These are phyloP conservation scores for Drosophila helvetica DNA, from an alignment of 2,888 invertebrate genomes.

Conservation along the genomic window DNA sequence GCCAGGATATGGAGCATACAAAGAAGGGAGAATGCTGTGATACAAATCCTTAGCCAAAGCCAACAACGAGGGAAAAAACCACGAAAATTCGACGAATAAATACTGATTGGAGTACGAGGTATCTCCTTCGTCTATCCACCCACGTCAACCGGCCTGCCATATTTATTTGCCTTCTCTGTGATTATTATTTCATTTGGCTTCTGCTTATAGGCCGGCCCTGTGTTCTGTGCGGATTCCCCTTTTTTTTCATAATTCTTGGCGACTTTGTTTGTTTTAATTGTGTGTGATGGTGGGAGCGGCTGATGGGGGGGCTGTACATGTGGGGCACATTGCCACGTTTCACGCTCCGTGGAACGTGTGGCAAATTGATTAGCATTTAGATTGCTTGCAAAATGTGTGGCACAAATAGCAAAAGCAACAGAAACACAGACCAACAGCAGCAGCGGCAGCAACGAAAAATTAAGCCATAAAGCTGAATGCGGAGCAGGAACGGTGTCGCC, in stretches of 20 bases:
- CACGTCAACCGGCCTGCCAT: slow-evolving; percentile 8
- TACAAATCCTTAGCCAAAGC: too few species aligned
- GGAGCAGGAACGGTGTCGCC: slow-evolving; percentile 23
- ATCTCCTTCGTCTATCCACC: background rate
- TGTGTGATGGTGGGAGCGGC: slow-evolving; percentile 2
- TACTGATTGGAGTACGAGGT: background rate
- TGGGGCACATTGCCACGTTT: slow-evolving; percentile 45
- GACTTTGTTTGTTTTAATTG: slow-evolving; percentile 52
- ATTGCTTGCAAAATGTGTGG: slow-evolving; percentile 68
- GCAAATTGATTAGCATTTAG: slow-evolving; percentile 76
- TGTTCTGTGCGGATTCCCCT: background rate
- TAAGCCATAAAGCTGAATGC: slow-evolving; percentile 51
- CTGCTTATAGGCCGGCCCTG: background rate
- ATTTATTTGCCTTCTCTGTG: slow-evolving; percentile 52
- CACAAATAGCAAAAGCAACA: slow-evolving; percentile 62
- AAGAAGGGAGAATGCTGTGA: background rate
- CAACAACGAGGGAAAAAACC: too few species aligned
- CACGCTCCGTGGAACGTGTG: slow-evolving; percentile 29
- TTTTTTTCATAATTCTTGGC: slow-evolving; percentile 42
- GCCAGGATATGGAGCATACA: too few species aligned
- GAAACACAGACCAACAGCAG: slow-evolving; percentile 7
- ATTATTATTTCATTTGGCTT: slow-evolving; percentile 50
- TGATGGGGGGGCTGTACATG: slow-evolving; percentile 26
- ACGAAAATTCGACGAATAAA: too few species aligned
- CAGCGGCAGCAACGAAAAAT: slow-evolving; percentile 24